Base-by-base conservation (phyloP, 2,113 vertebrate species). In the Scytalopus superciliaris region DNA sequence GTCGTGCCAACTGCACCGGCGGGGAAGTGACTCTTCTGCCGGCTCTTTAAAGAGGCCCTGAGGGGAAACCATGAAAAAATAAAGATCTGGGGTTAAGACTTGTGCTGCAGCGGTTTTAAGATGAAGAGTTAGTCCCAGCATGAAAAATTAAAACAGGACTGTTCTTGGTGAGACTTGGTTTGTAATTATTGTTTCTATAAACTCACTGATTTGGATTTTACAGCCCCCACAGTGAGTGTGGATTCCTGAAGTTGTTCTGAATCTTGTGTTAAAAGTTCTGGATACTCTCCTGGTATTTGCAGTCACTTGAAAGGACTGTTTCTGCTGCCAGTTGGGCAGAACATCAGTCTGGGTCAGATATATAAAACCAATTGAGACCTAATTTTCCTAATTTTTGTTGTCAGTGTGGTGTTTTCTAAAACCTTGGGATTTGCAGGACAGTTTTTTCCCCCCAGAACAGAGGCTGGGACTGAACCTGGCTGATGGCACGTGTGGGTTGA, bases 21-120 rank as follows among this genome's bases (percentile, higher is more conserved):
- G 14, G 94, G 94, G 97, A 97, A 97, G 97, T 66, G 96, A 96
- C 97, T 97, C 94, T 93, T 95, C 75, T 96, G 93, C 96, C 18
- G 91, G 86, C 96, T 94, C 50, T 75, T 91, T 97, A 92, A 96
- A 97, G 95, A 97, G 97, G 96, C 95, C 96, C 97, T 96, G 90
- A 69, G 91, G 97, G 97, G 97, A 95, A 93, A 47, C 77, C 24
- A 52, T 74, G 93, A 92, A 89, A 88, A 49, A 97, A 95, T 18
- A 56, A 96, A 97, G 97, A 97, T 90, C 68, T 23, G 75, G 78
- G 72, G 91, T 91, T 80, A 55, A 89, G 89, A 52, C 80, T 63
- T 91, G 35, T n/a, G 23, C 82, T 64, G 12, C 19, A 42, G 47
- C 7, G 28, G 73, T 79, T 96, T 95, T 56, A 42, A 87, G 89